A percentile compares a stretch with the other conserved stretches of the same genome.
Evolutionary conservation across 2,113 vertebrate species (phyloP).

Genomic region (Sakesphorus luctuosus): DNA sequence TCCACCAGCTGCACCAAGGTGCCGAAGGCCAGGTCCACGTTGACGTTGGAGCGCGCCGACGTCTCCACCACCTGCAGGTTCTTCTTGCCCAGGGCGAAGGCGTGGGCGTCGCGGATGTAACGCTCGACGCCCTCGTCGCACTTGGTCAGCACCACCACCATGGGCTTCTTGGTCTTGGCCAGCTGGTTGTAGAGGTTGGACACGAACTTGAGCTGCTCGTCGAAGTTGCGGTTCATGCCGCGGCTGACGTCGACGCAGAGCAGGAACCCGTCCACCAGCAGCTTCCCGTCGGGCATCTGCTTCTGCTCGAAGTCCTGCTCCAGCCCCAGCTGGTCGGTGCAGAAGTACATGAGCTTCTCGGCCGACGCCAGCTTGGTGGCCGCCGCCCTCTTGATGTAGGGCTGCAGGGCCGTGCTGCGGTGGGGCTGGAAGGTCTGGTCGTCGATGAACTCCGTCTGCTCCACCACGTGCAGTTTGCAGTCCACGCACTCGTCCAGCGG

Average conservation of each 20-base stretch:
- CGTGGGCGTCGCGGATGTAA: conserved; percentile 94
- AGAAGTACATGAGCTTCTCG: conserved; percentile 99
- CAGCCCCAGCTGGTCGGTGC: conserved; percentile 95
- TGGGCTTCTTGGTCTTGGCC: conserved; percentile 94
- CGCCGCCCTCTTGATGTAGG: conserved; percentile 94
- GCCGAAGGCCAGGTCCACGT: conserved; percentile 92
- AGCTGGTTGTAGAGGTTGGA: conserved; percentile 94
- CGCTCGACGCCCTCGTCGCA: conserved; percentile 98
- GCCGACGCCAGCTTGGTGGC: conserved; percentile 94
- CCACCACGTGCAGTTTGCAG: conserved; percentile 91
- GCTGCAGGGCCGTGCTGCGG: conserved; percentile 94
- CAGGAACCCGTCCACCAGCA: conserved; percentile 91
- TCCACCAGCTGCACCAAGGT: conserved; percentile 94
- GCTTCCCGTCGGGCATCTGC: conserved; percentile 98
- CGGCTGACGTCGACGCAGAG: conserved; percentile 93
- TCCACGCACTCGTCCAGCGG: conserved; percentile 90
- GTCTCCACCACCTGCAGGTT: conserved; percentile 98
- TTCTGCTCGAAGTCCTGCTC: conserved; percentile 99
- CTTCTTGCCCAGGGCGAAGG: conserved; percentile 94
- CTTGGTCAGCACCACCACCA: conserved; percentile 92
- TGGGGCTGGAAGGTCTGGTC: conserved; percentile 98
- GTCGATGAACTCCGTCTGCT: conserved; percentile 98
- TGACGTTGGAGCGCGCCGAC: conserved; percentile 95
- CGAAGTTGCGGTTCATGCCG: conserved; percentile 97
- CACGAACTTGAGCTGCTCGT: conserved; percentile 96